phyloP scores from a whole-genome alignment of 2,113 vertebrate genomes.

The Condylura cristata region DNA sequence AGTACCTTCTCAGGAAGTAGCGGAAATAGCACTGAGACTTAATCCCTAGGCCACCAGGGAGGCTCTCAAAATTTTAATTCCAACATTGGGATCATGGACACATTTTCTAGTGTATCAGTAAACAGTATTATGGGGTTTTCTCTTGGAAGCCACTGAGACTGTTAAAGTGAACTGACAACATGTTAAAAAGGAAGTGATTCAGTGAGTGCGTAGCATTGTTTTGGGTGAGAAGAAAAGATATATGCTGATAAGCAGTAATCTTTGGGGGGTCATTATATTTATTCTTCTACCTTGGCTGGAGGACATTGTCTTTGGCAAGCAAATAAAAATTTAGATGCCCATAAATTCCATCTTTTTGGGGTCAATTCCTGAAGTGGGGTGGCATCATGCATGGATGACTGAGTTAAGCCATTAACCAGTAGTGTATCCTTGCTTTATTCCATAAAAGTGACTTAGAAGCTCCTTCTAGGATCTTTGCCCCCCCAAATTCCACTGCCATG shows the following conservation, averaged over 20 bases:
- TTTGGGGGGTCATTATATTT: conserved; percentile 26
- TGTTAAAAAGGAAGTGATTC: neutral
- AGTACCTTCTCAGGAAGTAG: no score
- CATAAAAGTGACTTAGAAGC: neutral
- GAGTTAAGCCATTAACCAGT: neutral
- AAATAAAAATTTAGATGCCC: conserved; percentile 10
- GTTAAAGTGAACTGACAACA: neutral
- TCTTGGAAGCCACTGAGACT: neutral
- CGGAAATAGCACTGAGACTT: no score
- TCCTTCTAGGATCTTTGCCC: neutral
- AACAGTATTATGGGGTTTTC: neutral
- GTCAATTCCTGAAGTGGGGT: neutral
- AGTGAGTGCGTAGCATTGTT: neutral
- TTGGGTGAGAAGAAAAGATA: neutral
- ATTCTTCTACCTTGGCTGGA: neutral
- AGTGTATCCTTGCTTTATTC: neutral
- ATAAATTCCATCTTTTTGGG: neutral
- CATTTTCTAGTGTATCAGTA: neutral
- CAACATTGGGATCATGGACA: neutral
- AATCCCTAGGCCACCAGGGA: no score
- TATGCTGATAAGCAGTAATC: neutral
- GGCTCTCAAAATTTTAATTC: neutral
- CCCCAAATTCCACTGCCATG: neutral
- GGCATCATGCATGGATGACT: neutral
- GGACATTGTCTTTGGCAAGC: neutral